Percentiles rank a stretch among this genome's conserved stretches.
phyloP scores from a whole-genome alignment of 1,140 invertebrate species.

The Trachelipus rathkii region DNA sequence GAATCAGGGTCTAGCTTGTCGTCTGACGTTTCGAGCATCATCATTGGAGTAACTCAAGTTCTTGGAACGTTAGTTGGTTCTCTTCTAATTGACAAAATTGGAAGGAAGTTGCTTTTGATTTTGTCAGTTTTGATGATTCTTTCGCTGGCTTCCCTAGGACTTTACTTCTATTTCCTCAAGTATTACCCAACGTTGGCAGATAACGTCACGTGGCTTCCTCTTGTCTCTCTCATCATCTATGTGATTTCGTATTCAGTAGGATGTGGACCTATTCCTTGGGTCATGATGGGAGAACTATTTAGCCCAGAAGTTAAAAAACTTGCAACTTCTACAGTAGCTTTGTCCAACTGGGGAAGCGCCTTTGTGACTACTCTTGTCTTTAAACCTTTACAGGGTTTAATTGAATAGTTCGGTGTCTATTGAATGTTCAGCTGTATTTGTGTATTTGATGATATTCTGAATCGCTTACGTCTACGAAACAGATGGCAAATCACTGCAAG shows the following conservation, averaged over 20 bases:
- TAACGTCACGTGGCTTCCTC: slow-evolving; percentile 58
- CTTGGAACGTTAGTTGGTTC: neutral
- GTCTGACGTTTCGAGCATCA: slow-evolving; percentile 16
- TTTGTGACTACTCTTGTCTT: slow-evolving; percentile 78
- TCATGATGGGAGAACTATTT: slow-evolving; percentile 71
- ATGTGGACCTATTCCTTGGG: slow-evolving; percentile 65
- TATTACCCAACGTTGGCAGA: neutral
- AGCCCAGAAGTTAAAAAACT: slow-evolving; percentile 69
- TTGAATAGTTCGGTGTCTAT: no score
- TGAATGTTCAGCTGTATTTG: no score
- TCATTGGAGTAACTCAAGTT: neutral
- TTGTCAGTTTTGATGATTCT: neutral
- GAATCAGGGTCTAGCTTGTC: neutral
- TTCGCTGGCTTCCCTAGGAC: slow-evolving; percentile 3
- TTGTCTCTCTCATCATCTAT: slow-evolving; percentile 64
- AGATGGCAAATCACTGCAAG: no score
- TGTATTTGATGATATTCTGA: no score
- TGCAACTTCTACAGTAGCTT: slow-evolving; percentile 69
- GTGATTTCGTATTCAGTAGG: slow-evolving; percentile 67
- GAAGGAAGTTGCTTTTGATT: slow-evolving; percentile 8
- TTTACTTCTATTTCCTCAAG: slow-evolving; percentile 17
- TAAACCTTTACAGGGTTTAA: slow-evolving; percentile 52
- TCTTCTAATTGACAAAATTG: neutral
- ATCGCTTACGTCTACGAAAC: no score
- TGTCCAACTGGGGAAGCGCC: slow-evolving; percentile 70